Conservation (phyloP, 2,113 vertebrate genomes). For the Cyprinodon brontotheroides region DNA sequence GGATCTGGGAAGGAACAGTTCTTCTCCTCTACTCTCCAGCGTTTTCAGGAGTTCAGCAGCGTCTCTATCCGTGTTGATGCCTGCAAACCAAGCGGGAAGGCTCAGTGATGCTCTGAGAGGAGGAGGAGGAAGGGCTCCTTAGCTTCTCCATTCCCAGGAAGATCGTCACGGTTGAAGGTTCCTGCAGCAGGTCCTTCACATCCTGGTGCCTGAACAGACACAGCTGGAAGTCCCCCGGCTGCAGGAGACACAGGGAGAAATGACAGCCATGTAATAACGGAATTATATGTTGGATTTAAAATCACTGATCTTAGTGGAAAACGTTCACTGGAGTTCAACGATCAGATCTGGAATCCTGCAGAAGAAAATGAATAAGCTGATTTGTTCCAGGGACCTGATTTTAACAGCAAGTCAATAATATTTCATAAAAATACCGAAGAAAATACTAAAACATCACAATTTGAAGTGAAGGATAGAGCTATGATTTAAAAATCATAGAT, state of each 20-base stretch:
- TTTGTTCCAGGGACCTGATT: neutral
- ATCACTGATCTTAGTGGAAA: neutral
- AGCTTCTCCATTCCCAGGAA: conserved; percentile 91
- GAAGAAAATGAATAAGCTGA: neutral
- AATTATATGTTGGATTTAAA: neutral
- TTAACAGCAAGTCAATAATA: neutral
- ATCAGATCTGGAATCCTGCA: too few relatives aligned
- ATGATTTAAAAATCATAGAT: too few relatives aligned
- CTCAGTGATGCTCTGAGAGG: conserved; percentile 48
- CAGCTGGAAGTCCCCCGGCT: conserved; percentile 77
- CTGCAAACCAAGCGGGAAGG: conserved; percentile 91
- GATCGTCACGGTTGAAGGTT: conserved; percentile 76
- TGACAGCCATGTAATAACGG: neutral
- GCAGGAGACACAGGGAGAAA: neutral
- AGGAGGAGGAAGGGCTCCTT: conserved; percentile 10
- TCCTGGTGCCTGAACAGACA: conserved; percentile 75
- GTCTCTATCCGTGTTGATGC: conserved; percentile 76
- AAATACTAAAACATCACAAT: too few relatives aligned
- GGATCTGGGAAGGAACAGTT: conserved; percentile 82
- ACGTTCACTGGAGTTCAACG: too few relatives aligned
- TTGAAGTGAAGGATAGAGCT: too few relatives aligned
- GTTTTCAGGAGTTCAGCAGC: conserved; percentile 79
- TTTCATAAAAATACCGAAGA: too few relatives aligned
- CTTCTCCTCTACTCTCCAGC: conserved; percentile 67
- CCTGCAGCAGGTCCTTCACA: conserved; percentile 79